phyloP scores from a whole-genome alignment of 2,888 invertebrate species.

The Oegoconia quadripuncta region DNA sequence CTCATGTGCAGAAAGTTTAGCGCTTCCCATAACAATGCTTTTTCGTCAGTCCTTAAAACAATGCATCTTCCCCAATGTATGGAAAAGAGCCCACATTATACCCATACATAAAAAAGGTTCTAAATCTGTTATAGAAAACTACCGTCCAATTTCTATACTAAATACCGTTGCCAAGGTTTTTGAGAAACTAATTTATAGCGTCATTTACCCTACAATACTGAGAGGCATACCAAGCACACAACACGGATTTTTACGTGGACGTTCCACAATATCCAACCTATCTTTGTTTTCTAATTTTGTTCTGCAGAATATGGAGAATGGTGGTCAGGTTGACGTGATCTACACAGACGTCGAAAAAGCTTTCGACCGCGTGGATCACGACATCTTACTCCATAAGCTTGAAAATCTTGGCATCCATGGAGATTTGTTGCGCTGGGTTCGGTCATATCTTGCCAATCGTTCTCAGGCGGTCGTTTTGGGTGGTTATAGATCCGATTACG shows the following conservation, averaged over 20 bases:
- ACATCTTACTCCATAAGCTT: constrained; percentile 5
- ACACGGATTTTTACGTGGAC: constrained; percentile 9
- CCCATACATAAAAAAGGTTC: constrained; percentile 11
- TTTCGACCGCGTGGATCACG: constrained; percentile 2
- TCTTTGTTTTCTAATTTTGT: constrained; percentile 1
- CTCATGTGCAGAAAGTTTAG: background rate
- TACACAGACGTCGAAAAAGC: too few species aligned
- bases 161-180: constrained; percentile 9
- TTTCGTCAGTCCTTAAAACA: background rate
- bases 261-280: constrained; percentile 7
- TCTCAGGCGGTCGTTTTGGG: constrained; percentile 10
- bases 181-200: constrained; percentile 4
- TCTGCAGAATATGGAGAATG: constrained; percentile 4
- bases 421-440: constrained; percentile 5
- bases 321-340: constrained; percentile 9
- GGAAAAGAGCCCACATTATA: constrained; percentile 12
- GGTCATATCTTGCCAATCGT: constrained; percentile 10
- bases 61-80: constrained; percentile 5
- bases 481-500: background rate
- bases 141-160: constrained; percentile 11
- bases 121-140: constrained; percentile 8
- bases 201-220: constrained; percentile 1
- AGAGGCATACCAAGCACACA: constrained; percentile 6
- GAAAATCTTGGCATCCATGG: constrained; percentile 3
- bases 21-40: background rate